Percentiles rank a stretch among this genome's conserved stretches.
Evolutionary conservation across 1,140 invertebrate species (phyloP).

Genomic region (Oncopodura yosiiana): DNA sequence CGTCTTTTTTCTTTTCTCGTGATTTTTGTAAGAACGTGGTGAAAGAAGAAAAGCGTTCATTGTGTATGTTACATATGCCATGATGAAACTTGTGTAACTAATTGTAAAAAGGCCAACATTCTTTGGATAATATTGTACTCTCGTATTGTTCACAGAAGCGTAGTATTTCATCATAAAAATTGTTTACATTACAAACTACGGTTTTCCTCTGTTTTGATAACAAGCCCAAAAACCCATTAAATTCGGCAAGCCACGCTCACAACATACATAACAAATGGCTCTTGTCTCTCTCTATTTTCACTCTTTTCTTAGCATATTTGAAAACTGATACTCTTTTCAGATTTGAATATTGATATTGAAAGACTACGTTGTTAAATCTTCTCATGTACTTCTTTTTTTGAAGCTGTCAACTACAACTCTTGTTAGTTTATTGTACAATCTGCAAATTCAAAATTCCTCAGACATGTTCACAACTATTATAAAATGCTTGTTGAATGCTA

Average conservation of each 20-base stretch:
- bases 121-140: background rate
- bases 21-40: background rate
- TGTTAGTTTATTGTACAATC: too few species aligned
- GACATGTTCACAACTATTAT: too few species aligned
- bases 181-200: slow-evolving; percentile 2
- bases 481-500: too few species aligned
- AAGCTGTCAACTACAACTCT: background rate
- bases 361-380: background rate
- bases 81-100: background rate
- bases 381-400: background rate
- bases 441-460: too few species aligned
- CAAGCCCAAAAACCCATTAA: slow-evolving; percentile 7
- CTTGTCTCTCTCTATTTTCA: too few species aligned
- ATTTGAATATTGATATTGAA: background rate
- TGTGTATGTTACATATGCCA: background rate
- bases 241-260: slow-evolving; percentile 1
- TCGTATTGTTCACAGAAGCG: background rate
- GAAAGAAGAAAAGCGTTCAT: too few species aligned
- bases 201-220: slow-evolving; percentile 7
- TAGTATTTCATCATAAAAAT: background rate
- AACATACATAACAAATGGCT: slow-evolving; percentile 1
- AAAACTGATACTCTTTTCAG: background rate
- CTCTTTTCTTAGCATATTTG: background rate
- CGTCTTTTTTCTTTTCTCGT: background rate
- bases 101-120: background rate